phyloP scores from a whole-genome alignment of 92 coral and sea anemone genomes.

The Epizoanthus scotinus region DNA sequence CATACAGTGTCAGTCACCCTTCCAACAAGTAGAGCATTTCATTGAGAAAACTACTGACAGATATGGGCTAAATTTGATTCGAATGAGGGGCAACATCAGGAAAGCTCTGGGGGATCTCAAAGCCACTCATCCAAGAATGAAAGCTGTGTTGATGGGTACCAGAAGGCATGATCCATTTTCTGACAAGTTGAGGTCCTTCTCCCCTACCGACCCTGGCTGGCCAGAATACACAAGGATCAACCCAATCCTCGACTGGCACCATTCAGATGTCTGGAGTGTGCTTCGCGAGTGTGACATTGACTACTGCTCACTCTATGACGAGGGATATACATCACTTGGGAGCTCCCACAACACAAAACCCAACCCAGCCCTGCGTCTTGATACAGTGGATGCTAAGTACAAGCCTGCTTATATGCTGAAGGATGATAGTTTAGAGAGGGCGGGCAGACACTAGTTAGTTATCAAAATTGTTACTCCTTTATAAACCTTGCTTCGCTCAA shows the following conservation, averaged over 20 bases:
- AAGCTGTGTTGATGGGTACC: conserved; percentile 91
- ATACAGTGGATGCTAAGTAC: conserved; percentile 58
- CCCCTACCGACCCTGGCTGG: conserved; percentile 97
- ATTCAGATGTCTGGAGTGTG: conserved; percentile 92
- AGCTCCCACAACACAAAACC: conserved; percentile 86
- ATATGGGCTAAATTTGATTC: conserved; percentile 78
- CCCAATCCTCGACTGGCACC: conserved; percentile 96
- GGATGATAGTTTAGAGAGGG: conserved; percentile 88
- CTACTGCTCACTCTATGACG: conserved; percentile 85
- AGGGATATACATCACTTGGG: conserved; percentile 95
- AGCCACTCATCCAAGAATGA: conserved; percentile 73
- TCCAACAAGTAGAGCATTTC: conserved; percentile 91
- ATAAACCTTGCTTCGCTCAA: no score
- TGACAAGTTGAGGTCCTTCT: conserved; percentile 76
- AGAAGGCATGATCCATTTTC: conserved; percentile 96
- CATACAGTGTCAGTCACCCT: conserved; percentile 80
- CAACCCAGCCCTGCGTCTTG: conserved; percentile 75
- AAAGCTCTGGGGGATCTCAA: conserved; percentile 70
- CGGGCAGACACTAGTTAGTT: conserved; percentile 81
- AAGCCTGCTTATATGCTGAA: conserved; percentile 96
- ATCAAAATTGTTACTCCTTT: no score
- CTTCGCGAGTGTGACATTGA: conserved; percentile 76
- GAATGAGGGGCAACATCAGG: conserved; percentile 75
- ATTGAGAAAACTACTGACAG: conserved; percentile 63
- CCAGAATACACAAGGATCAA: conserved; percentile 92